phyloP scores from a whole-genome alignment of 1,140 invertebrate genomes.

The Papilio machaon region DNA sequence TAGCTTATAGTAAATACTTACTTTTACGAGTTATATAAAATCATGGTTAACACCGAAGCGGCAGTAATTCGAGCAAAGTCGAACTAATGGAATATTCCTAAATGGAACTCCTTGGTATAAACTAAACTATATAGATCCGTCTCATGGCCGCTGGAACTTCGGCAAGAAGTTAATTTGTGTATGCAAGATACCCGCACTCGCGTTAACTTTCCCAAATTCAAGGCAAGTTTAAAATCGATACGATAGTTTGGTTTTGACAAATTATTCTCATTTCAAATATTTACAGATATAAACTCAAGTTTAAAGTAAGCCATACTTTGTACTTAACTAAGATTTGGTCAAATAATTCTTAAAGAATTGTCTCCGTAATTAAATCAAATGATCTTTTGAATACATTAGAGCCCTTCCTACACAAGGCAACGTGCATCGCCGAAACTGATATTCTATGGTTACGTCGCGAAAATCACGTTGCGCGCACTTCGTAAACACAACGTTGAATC shows the following conservation, averaged over 20 bases:
- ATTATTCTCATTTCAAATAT: not conserved
- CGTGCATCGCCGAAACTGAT: too few relatives aligned
- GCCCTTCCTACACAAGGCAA: too few relatives aligned
- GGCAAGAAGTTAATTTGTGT: constrained; percentile 10
- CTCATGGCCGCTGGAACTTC: not conserved
- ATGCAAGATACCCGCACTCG: constrained; percentile 1
- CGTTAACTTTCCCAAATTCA: not conserved
- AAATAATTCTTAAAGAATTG: too few relatives aligned
- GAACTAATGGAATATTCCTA: not conserved
- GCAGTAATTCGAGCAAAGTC: not conserved
- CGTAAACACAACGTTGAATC: too few relatives aligned
- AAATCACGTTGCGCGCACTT: too few relatives aligned
- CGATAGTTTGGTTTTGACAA: not conserved
- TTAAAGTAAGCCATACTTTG: too few relatives aligned
- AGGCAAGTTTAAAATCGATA: not conserved
- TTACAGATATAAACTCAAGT: not conserved
- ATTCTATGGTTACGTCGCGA: too few relatives aligned
- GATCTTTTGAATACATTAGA: too few relatives aligned
- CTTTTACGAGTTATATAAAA: not conserved
- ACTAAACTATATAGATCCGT: constrained; percentile 13
- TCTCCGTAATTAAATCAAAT: too few relatives aligned
- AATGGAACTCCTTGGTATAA: not conserved
- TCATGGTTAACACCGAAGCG: not conserved
- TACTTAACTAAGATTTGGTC: too few relatives aligned
- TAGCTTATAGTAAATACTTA: not conserved